Evolutionary conservation across 2,113 vertebrate genomes (phyloP), one percentile per base, ranked within the genome.

Genomic region (Galemys pyrenaicus): DNA sequence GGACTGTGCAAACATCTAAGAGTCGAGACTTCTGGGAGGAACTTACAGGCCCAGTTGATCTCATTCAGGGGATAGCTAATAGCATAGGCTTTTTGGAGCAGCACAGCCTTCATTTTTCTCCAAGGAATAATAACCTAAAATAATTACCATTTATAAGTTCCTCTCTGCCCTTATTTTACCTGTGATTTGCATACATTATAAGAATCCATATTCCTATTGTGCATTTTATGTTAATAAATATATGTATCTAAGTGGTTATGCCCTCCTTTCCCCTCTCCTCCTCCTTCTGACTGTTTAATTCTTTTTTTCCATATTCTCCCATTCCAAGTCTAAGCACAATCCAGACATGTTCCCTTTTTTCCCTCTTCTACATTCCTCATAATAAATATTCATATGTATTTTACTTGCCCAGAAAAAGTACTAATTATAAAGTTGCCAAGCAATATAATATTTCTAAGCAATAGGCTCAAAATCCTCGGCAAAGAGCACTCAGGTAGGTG

Each of bases 151-250:
- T 93, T 96, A 82, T 20, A 96, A 87, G 95, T 85, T 96, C 62
- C 60, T 92, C 22, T 73, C 83, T 49, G 91, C 28, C 39, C 35
- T 95, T 94, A 92, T 56, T 90, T 60, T 81, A 94, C 79, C 83
- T 93, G 95, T 93, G 92, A 95, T 93, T 95, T 94, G 94, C 44
- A 88, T 85, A 93, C 16, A 79, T 96, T 94, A 93, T 92, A 62
- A 90, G 94, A 93, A 91, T 87, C 46, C 58, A 92, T 70, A 81
- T 91, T 88, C 68, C 67, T 92, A 91, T n/a, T 89, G 44, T 70
- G 16, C 35, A 92, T 91, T 95, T 96, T 95, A 80, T 96, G 67
- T 80, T 90, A 95, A 92, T 92, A 96, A 94, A 93, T 37, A 93
- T 92, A 73, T 70, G n/a, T 80, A 56, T 93, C 64, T 89, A 73